These are phyloP conservation scores for Arenaria interpres DNA, from an alignment of 2,113 vertebrate species.

Conservation along the genomic window DNA sequence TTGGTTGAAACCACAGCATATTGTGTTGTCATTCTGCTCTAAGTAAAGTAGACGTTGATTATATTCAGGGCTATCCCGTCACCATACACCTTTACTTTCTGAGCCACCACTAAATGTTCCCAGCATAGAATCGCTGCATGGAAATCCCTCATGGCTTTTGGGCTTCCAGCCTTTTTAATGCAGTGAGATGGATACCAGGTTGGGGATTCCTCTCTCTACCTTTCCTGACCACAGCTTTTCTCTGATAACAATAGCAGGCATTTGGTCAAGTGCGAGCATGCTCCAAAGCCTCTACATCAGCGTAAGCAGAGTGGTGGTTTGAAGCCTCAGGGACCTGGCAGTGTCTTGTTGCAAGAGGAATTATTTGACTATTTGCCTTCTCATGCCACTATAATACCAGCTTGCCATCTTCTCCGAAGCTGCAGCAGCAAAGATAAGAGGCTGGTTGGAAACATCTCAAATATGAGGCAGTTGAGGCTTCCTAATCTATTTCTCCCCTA, in stretches of 20 bases:
- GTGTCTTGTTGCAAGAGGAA: not conserved
- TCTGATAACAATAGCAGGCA: fast-evolving
- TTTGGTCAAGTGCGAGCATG: not conserved
- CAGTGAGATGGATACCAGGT: not conserved
- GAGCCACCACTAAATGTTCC: not conserved
- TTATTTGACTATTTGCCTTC: not conserved
- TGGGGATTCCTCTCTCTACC: not conserved
- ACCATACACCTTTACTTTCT: not conserved
- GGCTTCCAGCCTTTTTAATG: not conserved
- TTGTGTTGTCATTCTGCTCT: not conserved
- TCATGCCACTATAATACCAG: fast-evolving
- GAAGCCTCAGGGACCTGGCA: not conserved
- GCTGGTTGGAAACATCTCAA: not conserved
- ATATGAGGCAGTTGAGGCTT: not conserved
- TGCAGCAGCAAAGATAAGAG: not conserved
- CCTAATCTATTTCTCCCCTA: not conserved
- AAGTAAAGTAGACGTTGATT: not conserved
- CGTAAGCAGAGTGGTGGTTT: not conserved
- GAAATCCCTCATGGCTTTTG: not conserved
- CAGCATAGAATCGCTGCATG: not conserved
- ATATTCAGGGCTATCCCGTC: not conserved
- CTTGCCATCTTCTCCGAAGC: not conserved
- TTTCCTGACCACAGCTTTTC: not conserved
- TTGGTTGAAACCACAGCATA: not conserved
- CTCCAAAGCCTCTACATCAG: not conserved